Evolutionary conservation across 2,113 vertebrate genomes (phyloP).

Genomic region (Xyliphius kryptos): DNA sequence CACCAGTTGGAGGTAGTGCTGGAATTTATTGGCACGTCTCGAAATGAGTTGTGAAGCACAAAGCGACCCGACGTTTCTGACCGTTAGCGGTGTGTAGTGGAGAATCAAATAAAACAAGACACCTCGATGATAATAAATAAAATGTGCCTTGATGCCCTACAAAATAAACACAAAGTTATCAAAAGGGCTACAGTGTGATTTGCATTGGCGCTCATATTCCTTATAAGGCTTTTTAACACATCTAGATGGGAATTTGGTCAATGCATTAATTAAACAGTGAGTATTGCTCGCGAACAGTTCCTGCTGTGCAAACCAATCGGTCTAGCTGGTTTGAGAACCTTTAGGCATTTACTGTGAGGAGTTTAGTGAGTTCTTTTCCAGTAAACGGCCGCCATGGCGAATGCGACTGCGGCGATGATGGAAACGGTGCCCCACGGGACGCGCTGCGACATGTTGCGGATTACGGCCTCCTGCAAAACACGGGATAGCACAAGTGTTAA

Average conservation of each 20-base stretch:
- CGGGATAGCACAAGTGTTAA: background rate
- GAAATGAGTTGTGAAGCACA: slow-evolving; percentile 11
- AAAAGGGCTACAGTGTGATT: slow-evolving; percentile 4
- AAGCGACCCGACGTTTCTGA: background rate
- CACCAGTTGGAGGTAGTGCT: slow-evolving; percentile 36
- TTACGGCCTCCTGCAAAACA: slow-evolving; percentile 54
- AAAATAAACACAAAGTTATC: slow-evolving; percentile 16
- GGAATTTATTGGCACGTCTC: slow-evolving; percentile 20
- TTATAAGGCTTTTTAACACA: background rate
- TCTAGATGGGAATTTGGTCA: slow-evolving; percentile 11
- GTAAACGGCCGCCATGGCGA: slow-evolving; percentile 54
- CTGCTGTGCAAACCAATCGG: slow-evolving; percentile 2
- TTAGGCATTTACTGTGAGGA: background rate
- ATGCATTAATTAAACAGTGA: background rate
- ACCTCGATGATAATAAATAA: slow-evolving; percentile 26
- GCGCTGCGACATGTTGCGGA: slow-evolving; percentile 46
- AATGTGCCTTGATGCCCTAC: slow-evolving; percentile 2
- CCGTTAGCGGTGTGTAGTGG: background rate
- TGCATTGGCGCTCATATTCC: background rate
- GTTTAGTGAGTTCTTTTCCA: slow-evolving; percentile 57
- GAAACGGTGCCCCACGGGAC: slow-evolving; percentile 53
- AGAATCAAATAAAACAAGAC: slow-evolving; percentile 3
- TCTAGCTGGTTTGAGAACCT: background rate
- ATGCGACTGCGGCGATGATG: slow-evolving; percentile 52
- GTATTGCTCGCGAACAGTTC: slow-evolving; percentile 23